A percentile compares a stretch with the other conserved stretches of the same genome.
These are phyloP conservation scores for Podabrus alpinus DNA, from an alignment of 2,888 invertebrate species.

Conservation along the genomic window DNA sequence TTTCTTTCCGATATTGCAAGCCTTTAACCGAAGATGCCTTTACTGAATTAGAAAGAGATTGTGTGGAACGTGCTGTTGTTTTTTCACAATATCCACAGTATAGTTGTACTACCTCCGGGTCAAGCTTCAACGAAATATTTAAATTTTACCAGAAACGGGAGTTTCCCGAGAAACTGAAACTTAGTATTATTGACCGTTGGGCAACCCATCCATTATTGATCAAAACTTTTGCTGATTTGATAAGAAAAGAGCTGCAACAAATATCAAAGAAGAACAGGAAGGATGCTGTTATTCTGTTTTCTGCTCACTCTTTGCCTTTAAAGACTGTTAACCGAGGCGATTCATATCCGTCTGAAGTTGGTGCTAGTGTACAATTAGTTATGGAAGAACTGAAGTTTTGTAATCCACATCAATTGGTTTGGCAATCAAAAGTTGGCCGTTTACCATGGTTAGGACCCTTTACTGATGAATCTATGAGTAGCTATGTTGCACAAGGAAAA, in stretches of 20 bases:
- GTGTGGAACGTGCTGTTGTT: slow-evolving; percentile 77
- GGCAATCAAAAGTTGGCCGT: slow-evolving; percentile 98
- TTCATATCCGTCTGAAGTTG: slow-evolving; percentile 94
- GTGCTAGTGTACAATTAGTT: slow-evolving; percentile 85
- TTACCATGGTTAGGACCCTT: slow-evolving; percentile 90
- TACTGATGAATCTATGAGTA: slow-evolving; percentile 85
- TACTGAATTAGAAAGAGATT: slow-evolving; percentile 79
- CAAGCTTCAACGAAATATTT: slow-evolving; percentile 90
- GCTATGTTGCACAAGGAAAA: slow-evolving; percentile 80
- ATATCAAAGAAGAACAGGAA: slow-evolving; percentile 74
- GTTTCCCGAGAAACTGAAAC: slow-evolving; percentile 60
- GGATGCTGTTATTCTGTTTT: slow-evolving; percentile 87
- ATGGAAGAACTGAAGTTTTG: slow-evolving; percentile 76
- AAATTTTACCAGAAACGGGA: slow-evolving; percentile 72
- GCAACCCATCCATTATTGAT: slow-evolving; percentile 80
- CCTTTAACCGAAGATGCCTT: slow-evolving; percentile 87
- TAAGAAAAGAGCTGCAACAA: slow-evolving; percentile 73
- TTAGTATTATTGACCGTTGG: slow-evolving; percentile 95
- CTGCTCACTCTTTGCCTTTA: slow-evolving; percentile 92
- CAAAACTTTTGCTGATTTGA: slow-evolving; percentile 82
- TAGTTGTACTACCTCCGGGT: slow-evolving; percentile 95
- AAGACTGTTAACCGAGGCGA: slow-evolving; percentile 93
- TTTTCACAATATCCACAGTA: slow-evolving; percentile 98
- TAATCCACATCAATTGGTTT: slow-evolving; percentile 87
- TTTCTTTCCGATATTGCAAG: slow-evolving; percentile 91